Evolutionary conservation across 2,888 invertebrate genomes (phyloP).

Genomic region (Rotaria socialis): DNA sequence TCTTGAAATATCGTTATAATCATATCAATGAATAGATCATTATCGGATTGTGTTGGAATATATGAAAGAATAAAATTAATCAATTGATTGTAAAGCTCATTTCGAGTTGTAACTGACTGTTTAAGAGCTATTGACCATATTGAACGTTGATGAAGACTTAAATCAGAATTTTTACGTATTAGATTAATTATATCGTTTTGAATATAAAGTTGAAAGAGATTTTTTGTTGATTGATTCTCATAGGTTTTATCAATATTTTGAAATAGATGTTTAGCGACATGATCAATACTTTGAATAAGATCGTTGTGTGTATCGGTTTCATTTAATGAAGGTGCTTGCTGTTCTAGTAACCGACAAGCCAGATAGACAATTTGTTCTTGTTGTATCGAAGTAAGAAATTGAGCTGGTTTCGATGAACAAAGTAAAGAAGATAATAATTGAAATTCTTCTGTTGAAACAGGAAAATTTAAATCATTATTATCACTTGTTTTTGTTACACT

Average conservation of each 20-base stretch:
- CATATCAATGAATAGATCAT: conserved; percentile 1
- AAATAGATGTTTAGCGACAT: conserved; percentile 30
- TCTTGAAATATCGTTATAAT: conserved; percentile 5
- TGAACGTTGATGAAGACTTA: conserved; percentile 33
- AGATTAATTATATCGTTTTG: conserved; percentile 7
- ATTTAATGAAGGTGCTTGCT: neutral
- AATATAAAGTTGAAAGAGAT: conserved; percentile 9
- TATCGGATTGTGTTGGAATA: conserved; percentile 32
- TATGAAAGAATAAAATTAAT: neutral
- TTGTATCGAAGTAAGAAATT: neutral
- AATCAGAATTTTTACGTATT: neutral
- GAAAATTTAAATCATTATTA: neutral
- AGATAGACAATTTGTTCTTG: conserved; percentile 22
- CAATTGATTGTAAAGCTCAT: neutral
- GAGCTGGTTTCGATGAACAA: neutral
- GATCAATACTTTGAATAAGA: conserved; percentile 33
- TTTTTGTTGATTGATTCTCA: conserved; percentile 10
- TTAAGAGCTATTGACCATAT: neutral
- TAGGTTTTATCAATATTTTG: neutral
- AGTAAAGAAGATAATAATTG: conserved; percentile 30
- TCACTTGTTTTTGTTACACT: neutral
- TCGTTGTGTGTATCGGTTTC: neutral
- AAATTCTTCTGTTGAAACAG: conserved; percentile 33
- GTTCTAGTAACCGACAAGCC: neutral
- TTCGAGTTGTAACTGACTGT: neutral